Evolutionary conservation across 2,797 vertebrate species (phyloP).

Genomic region (Percopsis omiscomaycus): DNA sequence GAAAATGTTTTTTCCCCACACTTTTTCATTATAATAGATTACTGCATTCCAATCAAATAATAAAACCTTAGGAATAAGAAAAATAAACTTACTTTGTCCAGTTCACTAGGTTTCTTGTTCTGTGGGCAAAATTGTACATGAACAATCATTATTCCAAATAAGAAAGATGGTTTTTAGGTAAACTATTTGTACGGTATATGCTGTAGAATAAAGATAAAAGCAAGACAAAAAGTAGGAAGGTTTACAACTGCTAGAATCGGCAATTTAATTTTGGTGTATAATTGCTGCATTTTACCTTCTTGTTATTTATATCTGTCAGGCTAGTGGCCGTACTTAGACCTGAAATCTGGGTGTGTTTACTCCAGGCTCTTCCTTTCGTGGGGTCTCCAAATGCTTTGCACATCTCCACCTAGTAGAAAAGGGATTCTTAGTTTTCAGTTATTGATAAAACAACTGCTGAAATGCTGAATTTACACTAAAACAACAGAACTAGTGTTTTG

Average conservation of each 20-base stretch:
- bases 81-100: slow-evolving; percentile 79
- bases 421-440: too few relatives aligned
- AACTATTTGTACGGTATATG: not conserved
- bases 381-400: slow-evolving; percentile 94
- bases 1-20: too few relatives aligned
- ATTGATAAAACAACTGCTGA: not conserved
- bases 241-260: too few relatives aligned
- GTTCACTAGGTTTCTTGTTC: slow-evolving; percentile 64
- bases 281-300: slow-evolving; percentile 43
- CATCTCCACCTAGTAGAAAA: slow-evolving; percentile 84
- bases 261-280: not conserved
- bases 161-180: too few relatives aligned
- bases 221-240: too few relatives aligned
- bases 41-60: too few relatives aligned
- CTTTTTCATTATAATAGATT: too few relatives aligned
- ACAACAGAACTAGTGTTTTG: not conserved
- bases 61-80: too few relatives aligned
- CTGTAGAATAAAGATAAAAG: not conserved
- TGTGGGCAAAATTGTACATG: slow-evolving; percentile 37
- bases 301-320: slow-evolving; percentile 23
- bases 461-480: not conserved
- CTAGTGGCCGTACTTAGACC: slow-evolving; percentile 34
- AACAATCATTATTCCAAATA: not conserved
- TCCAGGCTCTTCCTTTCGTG: slow-evolving; percentile 89
- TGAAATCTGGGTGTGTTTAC: slow-evolving; percentile 83